These are phyloP conservation scores for Anorthoa munda DNA, from an alignment of 2,888 invertebrate species.

Conservation along the genomic window DNA sequence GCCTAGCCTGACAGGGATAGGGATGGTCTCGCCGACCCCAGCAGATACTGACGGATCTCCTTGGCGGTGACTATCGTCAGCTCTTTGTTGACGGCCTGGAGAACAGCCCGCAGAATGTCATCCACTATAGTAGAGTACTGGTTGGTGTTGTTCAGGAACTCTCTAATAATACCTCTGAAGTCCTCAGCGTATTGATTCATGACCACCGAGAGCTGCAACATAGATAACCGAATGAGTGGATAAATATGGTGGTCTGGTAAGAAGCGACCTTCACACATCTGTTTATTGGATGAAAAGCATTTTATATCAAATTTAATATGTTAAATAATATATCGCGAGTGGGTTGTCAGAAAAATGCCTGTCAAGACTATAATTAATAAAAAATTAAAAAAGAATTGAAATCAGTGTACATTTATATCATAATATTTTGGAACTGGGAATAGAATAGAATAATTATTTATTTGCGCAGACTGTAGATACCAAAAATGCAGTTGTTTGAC, in stretches of 20 bases:
- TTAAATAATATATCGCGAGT: too few species aligned
- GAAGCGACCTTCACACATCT: too few species aligned
- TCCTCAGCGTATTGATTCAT: slow-evolving; percentile 29
- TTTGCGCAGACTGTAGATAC: too few species aligned
- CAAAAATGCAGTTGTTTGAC: too few species aligned
- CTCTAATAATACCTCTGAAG: slow-evolving; percentile 16
- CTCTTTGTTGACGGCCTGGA: slow-evolving; percentile 39
- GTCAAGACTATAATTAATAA: too few species aligned
- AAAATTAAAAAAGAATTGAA: too few species aligned
- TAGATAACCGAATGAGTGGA: neutral
- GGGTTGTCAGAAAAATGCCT: too few species aligned
- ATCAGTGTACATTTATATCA: too few species aligned
- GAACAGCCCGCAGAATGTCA: slow-evolving; percentile 26
- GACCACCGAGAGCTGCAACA: slow-evolving; percentile 21
- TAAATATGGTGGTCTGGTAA: neutral
- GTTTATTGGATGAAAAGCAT: too few species aligned
- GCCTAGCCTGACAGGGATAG: slow-evolving; percentile 17
- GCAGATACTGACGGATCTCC: slow-evolving; percentile 45
- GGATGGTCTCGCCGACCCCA: slow-evolving; percentile 28
- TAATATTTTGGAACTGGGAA: too few species aligned
- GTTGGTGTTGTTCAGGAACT: slow-evolving; percentile 24
- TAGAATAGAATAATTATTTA: too few species aligned
- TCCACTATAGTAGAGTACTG: slow-evolving; percentile 34
- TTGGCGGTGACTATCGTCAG: slow-evolving; percentile 24
- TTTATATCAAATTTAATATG: too few species aligned